Conservation (phyloP, 2,888 invertebrate species). For the Diplolepis rosae region DNA sequence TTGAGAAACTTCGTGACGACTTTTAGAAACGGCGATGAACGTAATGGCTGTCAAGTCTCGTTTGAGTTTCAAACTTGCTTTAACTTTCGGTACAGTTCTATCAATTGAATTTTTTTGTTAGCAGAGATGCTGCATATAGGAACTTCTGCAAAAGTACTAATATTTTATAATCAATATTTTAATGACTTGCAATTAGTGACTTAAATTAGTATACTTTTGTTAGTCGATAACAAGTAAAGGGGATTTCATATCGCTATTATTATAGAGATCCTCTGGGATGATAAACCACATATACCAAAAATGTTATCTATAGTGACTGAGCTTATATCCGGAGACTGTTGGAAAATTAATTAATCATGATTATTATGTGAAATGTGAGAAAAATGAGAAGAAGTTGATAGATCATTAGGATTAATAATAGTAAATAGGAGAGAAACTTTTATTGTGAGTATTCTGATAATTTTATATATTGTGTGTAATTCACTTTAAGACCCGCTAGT, state of each 20-base stretch:
- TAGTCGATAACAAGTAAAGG: too few species aligned
- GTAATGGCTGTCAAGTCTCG: constrained; percentile 45
- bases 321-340: background rate
- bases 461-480: too few species aligned
- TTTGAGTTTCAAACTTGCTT: constrained; percentile 56
- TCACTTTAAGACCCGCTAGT: too few species aligned
- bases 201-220: too few species aligned
- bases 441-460: too few species aligned
- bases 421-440: too few species aligned
- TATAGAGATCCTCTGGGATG: background rate
- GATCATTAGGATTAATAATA: too few species aligned
- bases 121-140: background rate
- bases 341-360: background rate
- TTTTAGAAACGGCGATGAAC: constrained; percentile 42
- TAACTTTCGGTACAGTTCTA: constrained; percentile 54
- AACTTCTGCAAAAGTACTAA: background rate
- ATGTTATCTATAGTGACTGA: background rate
- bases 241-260: background rate
- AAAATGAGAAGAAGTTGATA: too few species aligned
- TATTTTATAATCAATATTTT: background rate
- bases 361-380: background rate
- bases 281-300: background rate
- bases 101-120: constrained; percentile 50
- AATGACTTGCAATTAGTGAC: too few species aligned
- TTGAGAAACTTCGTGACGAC: constrained; percentile 49